Evolutionary conservation across 2,888 invertebrate genomes (phyloP).

Genomic region (Heteropelma amictum): DNA sequence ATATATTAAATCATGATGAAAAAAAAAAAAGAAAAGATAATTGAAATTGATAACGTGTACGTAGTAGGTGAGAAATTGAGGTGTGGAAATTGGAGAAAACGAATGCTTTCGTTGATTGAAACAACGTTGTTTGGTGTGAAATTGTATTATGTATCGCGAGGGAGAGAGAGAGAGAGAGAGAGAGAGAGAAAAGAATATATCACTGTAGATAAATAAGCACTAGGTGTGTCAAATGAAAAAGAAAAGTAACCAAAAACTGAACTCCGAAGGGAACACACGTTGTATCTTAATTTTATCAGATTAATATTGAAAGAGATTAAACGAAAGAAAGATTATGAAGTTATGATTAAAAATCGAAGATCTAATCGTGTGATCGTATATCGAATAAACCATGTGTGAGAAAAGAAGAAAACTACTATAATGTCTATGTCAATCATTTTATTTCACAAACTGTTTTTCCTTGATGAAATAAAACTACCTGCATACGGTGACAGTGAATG

Average conservation of each 20-base stretch:
- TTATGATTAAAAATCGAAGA: conserved; percentile 49
- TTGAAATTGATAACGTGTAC: conserved; percentile 47
- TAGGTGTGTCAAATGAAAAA: conserved; percentile 62
- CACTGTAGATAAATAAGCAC: conserved; percentile 77
- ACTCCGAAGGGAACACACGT: conserved; percentile 63
- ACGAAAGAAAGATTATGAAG: conserved; percentile 1
- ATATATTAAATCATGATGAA: conserved; percentile 37
- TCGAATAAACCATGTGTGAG: conserved; percentile 59
- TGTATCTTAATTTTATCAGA: conserved; percentile 62
- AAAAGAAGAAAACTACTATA: too few species aligned
- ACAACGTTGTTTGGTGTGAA: conserved; percentile 29
- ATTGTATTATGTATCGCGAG: conserved; percentile 55
- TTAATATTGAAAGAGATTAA: conserved; percentile 17
- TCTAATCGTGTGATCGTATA: conserved; percentile 56
- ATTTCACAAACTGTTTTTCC: too few species aligned
- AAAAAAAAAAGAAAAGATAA: conserved; percentile 30
- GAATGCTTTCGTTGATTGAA: conserved; percentile 25
- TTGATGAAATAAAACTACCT: too few species aligned
- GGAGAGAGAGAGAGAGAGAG: conserved; percentile 48
- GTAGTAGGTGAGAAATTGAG: conserved; percentile 44
- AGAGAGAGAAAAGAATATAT: conserved; percentile 62
- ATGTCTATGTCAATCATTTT: too few species aligned
- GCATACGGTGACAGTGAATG: too few species aligned
- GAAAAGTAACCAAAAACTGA: conserved; percentile 42
- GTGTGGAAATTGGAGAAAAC: conserved; percentile 20